Evolutionary conservation across 2,888 invertebrate genomes (phyloP).

Genomic region (Protodeltote pygarga): DNA sequence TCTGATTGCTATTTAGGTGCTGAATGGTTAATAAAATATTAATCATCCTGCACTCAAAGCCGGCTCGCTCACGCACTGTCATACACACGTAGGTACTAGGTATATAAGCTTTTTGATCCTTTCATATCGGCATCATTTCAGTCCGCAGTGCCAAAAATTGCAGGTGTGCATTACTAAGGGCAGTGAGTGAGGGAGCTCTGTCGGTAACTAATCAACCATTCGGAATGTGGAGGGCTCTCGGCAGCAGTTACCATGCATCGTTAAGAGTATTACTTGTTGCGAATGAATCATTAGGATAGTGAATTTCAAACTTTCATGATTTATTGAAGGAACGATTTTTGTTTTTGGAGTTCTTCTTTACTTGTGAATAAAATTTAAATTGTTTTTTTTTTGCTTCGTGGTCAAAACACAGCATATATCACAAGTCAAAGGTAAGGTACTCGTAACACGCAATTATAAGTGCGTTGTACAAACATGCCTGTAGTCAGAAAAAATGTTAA

Average conservation of each 20-base stretch:
- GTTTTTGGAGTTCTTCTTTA: too few species aligned
- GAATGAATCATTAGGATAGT: conserved; percentile 30
- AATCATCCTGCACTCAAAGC: conserved; percentile 33
- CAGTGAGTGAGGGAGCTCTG: conserved; percentile 40
- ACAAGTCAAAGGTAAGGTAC: too few species aligned
- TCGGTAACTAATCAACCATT: conserved; percentile 64
- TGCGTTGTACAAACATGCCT: background rate
- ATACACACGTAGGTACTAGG: conserved; percentile 5
- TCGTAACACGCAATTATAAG: background rate
- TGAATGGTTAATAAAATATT: too few species aligned
- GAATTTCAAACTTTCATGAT: conserved; percentile 8
- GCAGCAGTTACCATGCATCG: conserved; percentile 38
- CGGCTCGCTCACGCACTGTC: conserved; percentile 7
- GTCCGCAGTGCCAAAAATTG: conserved; percentile 57
- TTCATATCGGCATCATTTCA: conserved; percentile 50
- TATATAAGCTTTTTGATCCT: conserved; percentile 15
- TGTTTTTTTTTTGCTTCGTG: too few species aligned
- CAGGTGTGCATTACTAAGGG: conserved; percentile 57
- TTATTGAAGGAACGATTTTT: background rate
- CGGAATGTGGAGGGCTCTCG: conserved; percentile 61
- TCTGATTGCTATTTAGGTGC: too few species aligned
- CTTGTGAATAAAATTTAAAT: too few species aligned
- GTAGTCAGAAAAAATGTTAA: conserved; percentile 1
- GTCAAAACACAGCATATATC: too few species aligned
- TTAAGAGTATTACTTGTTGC: conserved; percentile 45